phyloP scores from a whole-genome alignment of 1,140 invertebrate genomes.

The Cotesia typhae region DNA sequence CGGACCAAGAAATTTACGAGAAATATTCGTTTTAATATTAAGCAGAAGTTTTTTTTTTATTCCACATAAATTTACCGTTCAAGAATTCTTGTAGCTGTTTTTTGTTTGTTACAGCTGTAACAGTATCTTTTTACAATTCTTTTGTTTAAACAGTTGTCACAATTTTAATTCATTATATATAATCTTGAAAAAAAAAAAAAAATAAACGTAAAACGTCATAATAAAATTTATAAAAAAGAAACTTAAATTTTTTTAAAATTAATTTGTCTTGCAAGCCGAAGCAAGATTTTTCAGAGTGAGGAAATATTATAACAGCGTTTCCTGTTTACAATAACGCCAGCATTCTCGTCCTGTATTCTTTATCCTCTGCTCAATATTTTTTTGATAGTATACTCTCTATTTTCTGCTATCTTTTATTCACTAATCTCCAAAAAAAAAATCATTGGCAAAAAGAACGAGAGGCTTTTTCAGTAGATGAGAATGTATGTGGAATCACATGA shows the following conservation, averaged over 20 bases:
- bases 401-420: not conserved
- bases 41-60: not conserved
- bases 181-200: not conserved
- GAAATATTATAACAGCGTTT: slow-evolving; percentile 39
- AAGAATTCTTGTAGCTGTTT: no score
- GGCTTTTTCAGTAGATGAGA: not conserved
- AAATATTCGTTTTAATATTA: not conserved
- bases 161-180: no score
- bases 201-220: not conserved
- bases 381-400: not conserved
- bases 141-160: no score
- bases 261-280: slow-evolving; percentile 25
- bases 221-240: not conserved
- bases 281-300: slow-evolving; percentile 25
- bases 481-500: slow-evolving; percentile 19
- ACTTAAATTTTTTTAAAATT: not conserved
- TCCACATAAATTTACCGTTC: no score
- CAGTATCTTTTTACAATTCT: no score
- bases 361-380: slow-evolving; percentile 33
- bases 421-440: slow-evolving; percentile 20
- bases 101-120: no score
- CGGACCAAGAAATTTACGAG: not conserved
- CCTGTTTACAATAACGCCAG: slow-evolving; percentile 39
- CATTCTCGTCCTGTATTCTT: slow-evolving; percentile 32
- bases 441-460: slow-evolving; percentile 17